Evolutionary conservation across 2,888 invertebrate species (phyloP).

Genomic region (Odontocolon sp.): DNA sequence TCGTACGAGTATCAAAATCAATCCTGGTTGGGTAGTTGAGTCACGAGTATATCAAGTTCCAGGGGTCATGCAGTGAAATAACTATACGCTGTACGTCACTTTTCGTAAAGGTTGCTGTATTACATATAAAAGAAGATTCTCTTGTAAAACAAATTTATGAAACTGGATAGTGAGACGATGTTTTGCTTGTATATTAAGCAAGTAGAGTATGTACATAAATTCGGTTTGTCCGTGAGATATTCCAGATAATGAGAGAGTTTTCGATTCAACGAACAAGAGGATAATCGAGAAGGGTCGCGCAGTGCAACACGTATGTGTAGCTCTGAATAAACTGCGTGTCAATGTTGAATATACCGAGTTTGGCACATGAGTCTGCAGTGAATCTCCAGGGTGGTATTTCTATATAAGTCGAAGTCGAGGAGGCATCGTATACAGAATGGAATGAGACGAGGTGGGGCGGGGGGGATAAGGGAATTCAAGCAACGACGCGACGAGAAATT

Average conservation of each 20-base stretch:
- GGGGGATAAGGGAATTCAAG: constrained; percentile 13
- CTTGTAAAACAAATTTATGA: constrained; percentile 12
- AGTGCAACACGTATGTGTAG: neutral
- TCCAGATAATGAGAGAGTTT: constrained; percentile 44
- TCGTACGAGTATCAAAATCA: neutral
- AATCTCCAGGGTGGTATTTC: constrained; percentile 14
- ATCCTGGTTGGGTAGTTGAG: neutral
- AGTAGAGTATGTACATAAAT: constrained; percentile 38
- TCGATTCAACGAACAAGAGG: constrained; percentile 39
- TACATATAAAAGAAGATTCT: neutral
- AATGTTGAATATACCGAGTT: neutral
- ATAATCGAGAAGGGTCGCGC: constrained; percentile 42
- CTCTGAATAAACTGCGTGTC: neutral
- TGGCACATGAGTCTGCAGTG: neutral
- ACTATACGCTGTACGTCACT: neutral
- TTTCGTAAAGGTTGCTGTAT: neutral
- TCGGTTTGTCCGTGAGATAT: constrained; percentile 34
- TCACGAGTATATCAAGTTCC: neutral
- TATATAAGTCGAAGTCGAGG: constrained; percentile 43
- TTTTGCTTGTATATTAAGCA: neutral
- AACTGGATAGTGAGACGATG: constrained; percentile 14
- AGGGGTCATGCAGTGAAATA: neutral
- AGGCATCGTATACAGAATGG: constrained; percentile 30
- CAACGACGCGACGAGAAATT: constrained; percentile 44
- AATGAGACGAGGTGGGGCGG: neutral